These are phyloP conservation scores for Aphodius granarius DNA, from an alignment of 2,888 invertebrate genomes.

Conservation along the genomic window DNA sequence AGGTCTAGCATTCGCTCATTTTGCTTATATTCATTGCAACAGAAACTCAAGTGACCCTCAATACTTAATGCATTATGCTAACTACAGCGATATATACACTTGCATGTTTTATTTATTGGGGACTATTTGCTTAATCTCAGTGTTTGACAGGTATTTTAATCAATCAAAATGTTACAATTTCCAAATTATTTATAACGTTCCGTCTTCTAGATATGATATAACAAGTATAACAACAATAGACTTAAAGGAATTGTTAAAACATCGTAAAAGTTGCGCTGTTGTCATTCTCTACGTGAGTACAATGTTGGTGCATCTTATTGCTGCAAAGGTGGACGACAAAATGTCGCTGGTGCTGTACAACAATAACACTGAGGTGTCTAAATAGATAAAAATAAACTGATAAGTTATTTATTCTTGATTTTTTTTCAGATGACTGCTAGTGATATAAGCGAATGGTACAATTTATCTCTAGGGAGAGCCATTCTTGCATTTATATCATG, in stretches of 20 bases:
- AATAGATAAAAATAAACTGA: slow-evolving; percentile 6
- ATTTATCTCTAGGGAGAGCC: slow-evolving; percentile 64
- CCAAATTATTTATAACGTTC: background rate
- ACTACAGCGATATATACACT: slow-evolving; percentile 50
- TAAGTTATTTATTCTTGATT: background rate
- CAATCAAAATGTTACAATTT: slow-evolving; percentile 14
- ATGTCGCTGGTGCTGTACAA: slow-evolving; percentile 41
- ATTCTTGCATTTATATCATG: slow-evolving; percentile 61
- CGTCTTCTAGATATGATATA: slow-evolving; percentile 47
- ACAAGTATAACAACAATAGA: slow-evolving; percentile 44
- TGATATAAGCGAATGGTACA: slow-evolving; percentile 62
- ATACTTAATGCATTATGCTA: slow-evolving; percentile 48
- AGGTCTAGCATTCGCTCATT: slow-evolving; percentile 62
- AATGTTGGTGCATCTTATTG: slow-evolving; percentile 46
- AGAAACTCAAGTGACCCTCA: slow-evolving; percentile 48
- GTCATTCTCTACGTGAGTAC: slow-evolving; percentile 46
- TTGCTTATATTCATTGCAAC: slow-evolving; percentile 60
- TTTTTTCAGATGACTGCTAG: slow-evolving; percentile 58
- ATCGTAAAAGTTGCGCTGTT: slow-evolving; percentile 44
- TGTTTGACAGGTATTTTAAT: slow-evolving; percentile 59
- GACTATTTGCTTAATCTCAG: slow-evolving; percentile 61
- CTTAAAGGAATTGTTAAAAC: slow-evolving; percentile 42
- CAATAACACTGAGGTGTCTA: slow-evolving; percentile 32
- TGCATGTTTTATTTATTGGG: slow-evolving; percentile 61
- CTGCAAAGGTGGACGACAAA: slow-evolving; percentile 48